Evolutionary conservation across 2,888 invertebrate species (phyloP).

Genomic region (Rhogogaster chlorosoma): DNA sequence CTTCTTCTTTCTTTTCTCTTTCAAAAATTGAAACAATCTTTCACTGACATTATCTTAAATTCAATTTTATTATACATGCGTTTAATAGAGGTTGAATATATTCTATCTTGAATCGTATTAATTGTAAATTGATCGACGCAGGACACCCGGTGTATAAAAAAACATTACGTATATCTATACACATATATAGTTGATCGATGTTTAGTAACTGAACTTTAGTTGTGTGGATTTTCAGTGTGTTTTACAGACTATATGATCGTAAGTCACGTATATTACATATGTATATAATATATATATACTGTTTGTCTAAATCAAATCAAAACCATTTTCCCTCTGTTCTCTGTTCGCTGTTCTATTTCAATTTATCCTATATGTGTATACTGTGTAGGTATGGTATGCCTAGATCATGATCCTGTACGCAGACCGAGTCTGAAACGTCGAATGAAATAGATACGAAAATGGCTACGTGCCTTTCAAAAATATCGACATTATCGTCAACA

Average conservation of each 20-base stretch:
- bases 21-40: no score
- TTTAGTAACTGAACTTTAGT: no score
- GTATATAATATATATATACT: neutral
- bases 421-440: no score
- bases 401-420: neutral
- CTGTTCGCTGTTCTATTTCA: neutral
- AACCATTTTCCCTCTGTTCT: neutral
- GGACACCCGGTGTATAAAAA: slow-evolving; percentile 30
- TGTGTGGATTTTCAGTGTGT: slow-evolving; percentile 60
- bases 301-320: neutral
- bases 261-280: neutral
- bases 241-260: neutral
- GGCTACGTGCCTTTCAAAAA: no score
- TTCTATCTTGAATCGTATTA: neutral
- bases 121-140: neutral
- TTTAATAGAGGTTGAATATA: no score
- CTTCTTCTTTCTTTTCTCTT: no score
- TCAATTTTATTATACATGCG: no score
- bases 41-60: no score
- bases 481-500: no score
- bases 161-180: neutral
- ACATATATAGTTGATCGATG: slow-evolving; percentile 65
- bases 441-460: neutral
- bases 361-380: neutral
- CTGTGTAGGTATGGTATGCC: neutral